Evolutionary conservation across 2,888 invertebrate species (phyloP), one percentile per base, ranked within the genome.

Genomic region (Ecliptopera silaceata): DNA sequence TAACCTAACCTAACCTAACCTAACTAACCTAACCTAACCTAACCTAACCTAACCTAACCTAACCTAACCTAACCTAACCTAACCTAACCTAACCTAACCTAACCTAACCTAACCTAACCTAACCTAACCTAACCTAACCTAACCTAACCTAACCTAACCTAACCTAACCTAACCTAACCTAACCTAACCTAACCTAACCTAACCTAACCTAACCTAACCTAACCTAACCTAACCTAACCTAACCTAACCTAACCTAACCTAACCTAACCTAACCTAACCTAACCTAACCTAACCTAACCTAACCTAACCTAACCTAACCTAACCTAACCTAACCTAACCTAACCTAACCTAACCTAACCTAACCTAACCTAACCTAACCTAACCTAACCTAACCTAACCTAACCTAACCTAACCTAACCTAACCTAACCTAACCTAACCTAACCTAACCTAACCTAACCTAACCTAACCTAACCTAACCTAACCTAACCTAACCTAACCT

Each of bases 391-490:
- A 46, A 55, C 47, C 38, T 18, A 22, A 32, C 46, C 36, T 26
- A 36, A 43, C 38, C 39, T 44, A 41, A 47, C 59, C 50, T 36
- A 36, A 38, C 38, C 38, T 38, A 38, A 38, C 56, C 50, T 43
- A 61, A 56, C 59, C 57, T 53, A 55, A 59, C 61, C 59, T 58
- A 60, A 61, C 53, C 59, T 58, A 63, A 62, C 61, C 61, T 61
- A 61, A 61, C 61, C 64, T 61, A 61, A 64, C 64, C 58, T 63
- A 64, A 34, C 34, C 34, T 34, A 34, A 34, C 34, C 34, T 34
- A 34, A 34, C 34, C 34, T 34, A 34, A 34, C 34, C 34, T 34
- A 34, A 34, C 34, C 34, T 56, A 60, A 56, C 34, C 34, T 34
- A 34, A 34, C 34, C 34, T 36, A 39, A 41, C 39, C 56, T 61